These are phyloP conservation scores for Amphiprion ocellaris DNA, from an alignment of 2,113 vertebrate genomes.

Conservation along the genomic window DNA sequence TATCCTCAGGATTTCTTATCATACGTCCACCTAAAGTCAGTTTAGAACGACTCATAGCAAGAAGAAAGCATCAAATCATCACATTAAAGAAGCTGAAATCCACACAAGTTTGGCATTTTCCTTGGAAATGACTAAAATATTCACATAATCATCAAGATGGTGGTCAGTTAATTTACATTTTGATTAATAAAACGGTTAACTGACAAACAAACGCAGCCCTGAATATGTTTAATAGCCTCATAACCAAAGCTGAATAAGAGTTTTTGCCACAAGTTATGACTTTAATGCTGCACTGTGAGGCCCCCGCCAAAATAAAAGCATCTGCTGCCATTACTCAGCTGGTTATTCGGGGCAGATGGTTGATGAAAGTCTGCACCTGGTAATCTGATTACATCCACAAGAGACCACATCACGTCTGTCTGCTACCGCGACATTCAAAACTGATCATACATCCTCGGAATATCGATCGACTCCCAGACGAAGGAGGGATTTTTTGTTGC, in stretches of 20 bases:
- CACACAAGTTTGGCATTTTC: no score
- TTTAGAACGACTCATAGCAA: no score
- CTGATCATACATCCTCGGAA: neutral
- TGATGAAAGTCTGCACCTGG: constrained; percentile 14
- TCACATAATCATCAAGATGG: no score
- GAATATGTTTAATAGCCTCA: neutral
- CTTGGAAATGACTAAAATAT: no score
- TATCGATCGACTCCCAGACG: neutral
- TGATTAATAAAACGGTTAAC: no score
- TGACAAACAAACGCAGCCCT: neutral
- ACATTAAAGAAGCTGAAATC: no score
- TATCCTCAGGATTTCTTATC: neutral
- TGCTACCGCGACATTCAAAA: neutral
- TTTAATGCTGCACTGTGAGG: neutral
- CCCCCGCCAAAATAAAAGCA: neutral
- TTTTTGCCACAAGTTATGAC: no score
- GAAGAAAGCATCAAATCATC: no score
- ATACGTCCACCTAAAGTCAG: no score
- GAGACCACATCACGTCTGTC: constrained; percentile 14
- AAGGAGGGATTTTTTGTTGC: neutral
- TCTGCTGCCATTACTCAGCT: neutral
- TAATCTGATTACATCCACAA: constrained; percentile 51
- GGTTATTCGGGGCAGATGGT: constrained; percentile 16
- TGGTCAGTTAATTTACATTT: no score
- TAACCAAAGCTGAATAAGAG: neutral